A percentile compares a stretch with the other conserved stretches of the same genome.
Evolutionary conservation across 2,888 invertebrate genomes (phyloP).

Genomic region (Sycophila texana): DNA sequence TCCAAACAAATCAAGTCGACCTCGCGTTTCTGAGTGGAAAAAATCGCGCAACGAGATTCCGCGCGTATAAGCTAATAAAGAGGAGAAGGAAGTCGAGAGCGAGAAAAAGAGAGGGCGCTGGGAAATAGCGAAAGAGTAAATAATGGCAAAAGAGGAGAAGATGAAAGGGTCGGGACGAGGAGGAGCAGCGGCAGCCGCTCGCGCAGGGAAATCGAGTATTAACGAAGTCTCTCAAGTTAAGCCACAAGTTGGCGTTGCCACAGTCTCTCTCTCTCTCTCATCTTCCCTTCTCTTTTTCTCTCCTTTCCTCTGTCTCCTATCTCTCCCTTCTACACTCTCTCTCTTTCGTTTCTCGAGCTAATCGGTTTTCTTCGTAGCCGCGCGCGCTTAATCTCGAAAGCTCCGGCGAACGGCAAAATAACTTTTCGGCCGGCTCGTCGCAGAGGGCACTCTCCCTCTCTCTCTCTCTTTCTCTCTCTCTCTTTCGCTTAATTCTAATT

Average conservation of each 20-base stretch:
- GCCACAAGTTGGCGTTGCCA: conserved; percentile 51
- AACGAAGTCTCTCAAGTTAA: conserved; percentile 57
- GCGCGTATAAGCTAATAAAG: conserved; percentile 3
- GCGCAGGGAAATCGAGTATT: conserved; percentile 58
- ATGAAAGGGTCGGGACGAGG: conserved; percentile 52
- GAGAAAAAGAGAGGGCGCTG: background rate
- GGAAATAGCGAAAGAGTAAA: conserved; percentile 30
- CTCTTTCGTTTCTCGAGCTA: conserved; percentile 37
- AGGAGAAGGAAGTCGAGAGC: background rate
- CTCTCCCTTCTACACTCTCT: too few relatives aligned
- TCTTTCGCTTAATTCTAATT: conserved; percentile 14
- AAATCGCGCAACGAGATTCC: too few relatives aligned
- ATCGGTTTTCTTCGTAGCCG: conserved; percentile 57
- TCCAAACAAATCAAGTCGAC: too few relatives aligned
- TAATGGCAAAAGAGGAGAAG: conserved; percentile 32
- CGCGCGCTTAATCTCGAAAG: conserved; percentile 13
- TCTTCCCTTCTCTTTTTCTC: background rate
- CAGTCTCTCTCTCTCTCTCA: background rate
- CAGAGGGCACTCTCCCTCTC: background rate
- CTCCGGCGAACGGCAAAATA: conserved; percentile 41
- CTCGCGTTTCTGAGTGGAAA: too few relatives aligned
- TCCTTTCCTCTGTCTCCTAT: too few relatives aligned
- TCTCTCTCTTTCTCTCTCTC: background rate
- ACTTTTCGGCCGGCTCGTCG: conserved; percentile 25
- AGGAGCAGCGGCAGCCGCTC: conserved; percentile 31